A percentile compares a stretch with the other conserved stretches of the same genome.
These are phyloP conservation scores for Pteronura brasiliensis DNA, from an alignment of 2,113 vertebrate genomes.

Conservation along the genomic window DNA sequence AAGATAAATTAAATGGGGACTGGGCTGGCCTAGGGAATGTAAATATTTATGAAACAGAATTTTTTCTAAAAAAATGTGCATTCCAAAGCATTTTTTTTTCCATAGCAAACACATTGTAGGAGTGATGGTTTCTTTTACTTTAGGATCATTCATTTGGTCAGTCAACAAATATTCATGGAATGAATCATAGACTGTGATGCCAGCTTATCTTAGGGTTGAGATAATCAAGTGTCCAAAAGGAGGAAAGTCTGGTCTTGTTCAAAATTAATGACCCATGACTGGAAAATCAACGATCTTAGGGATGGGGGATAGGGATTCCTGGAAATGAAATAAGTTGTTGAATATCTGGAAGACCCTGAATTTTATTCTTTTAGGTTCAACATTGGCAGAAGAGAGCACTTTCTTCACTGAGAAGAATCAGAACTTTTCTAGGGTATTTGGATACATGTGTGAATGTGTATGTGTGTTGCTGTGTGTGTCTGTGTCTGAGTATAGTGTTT, in stretches of 20 bases:
- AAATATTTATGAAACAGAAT: neutral
- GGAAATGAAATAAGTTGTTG: neutral
- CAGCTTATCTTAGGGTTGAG: neutral
- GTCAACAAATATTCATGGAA: neutral
- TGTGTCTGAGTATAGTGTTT: neutral
- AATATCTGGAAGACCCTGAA: neutral
- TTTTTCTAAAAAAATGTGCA: neutral
- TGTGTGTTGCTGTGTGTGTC: neutral
- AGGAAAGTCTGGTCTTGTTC: neutral
- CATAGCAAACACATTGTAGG: neutral
- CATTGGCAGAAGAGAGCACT: neutral
- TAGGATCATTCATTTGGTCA: neutral
- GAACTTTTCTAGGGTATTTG: neutral
- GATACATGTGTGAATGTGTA: neutral
- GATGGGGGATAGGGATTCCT: neutral
- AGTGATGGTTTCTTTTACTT: neutral
- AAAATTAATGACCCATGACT: neutral
- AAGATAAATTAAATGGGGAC: neutral
- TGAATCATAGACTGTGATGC: neutral
- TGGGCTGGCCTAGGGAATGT: neutral
- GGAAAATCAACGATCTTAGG: neutral
- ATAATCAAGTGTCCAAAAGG: neutral
- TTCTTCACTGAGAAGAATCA: neutral
- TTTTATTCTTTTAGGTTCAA: neutral
- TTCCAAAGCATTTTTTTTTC: neutral